phyloP scores from a whole-genome alignment of 1,140 invertebrate species.

The Spodoptera frugiperda region DNA sequence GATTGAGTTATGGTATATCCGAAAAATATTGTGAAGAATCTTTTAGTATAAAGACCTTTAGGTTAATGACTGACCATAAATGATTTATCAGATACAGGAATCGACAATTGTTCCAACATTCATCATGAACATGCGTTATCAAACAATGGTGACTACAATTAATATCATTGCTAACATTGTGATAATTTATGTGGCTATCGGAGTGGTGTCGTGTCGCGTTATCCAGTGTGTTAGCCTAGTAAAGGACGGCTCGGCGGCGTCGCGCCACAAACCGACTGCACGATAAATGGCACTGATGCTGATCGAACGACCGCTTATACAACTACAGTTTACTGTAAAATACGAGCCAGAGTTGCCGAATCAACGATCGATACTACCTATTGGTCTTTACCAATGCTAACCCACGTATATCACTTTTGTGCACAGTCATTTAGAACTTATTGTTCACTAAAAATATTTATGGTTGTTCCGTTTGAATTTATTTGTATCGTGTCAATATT shows the following conservation, averaged over 20 bases:
- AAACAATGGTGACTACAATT: constrained; percentile 4
- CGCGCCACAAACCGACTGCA: constrained; percentile 40
- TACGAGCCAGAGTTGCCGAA: constrained; percentile 48
- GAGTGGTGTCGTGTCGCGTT: constrained; percentile 45
- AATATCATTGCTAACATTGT: constrained; percentile 6
- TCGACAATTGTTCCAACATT: no score
- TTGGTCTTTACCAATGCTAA: constrained; percentile 35
- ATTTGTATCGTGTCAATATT: background rate
- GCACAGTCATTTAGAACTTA: constrained; percentile 35
- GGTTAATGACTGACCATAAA: no score
- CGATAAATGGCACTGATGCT: constrained; percentile 53
- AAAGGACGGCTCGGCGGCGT: constrained; percentile 50
- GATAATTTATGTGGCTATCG: constrained; percentile 23
- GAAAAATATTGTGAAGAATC: no score
- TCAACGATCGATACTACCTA: constrained; percentile 49
- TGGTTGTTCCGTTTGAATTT: constrained; percentile 2
- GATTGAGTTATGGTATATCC: no score
- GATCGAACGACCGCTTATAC: constrained; percentile 53
- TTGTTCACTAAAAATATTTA: constrained; percentile 1
- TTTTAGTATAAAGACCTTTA: no score
- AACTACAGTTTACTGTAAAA: constrained; percentile 57
- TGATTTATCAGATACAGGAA: no score
- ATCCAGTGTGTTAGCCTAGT: constrained; percentile 52
- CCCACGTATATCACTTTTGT: constrained; percentile 40
- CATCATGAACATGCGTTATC: background rate